Conservation (phyloP, 1,140 invertebrate genomes). For the Heterodera carotae region DNA sequence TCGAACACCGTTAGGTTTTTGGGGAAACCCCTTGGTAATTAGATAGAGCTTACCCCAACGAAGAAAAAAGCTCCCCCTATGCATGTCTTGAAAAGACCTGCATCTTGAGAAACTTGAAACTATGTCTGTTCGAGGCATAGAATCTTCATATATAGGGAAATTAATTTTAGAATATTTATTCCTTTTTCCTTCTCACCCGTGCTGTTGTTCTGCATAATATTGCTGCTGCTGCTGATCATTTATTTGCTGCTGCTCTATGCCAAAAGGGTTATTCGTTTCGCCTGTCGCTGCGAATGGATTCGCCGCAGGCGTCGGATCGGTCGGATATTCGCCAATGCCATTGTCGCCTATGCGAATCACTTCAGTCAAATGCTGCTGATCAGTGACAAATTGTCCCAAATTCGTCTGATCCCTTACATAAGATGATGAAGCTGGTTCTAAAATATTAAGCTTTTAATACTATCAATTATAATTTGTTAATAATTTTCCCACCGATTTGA, state of each 20-base stretch:
- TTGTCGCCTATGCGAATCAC: not conserved
- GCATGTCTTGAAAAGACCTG: no score
- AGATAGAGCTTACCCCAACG: no score
- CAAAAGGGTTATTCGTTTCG: not conserved
- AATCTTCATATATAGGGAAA: no score
- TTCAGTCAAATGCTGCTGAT: not conserved
- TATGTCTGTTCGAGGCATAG: no score
- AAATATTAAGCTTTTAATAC: no score
- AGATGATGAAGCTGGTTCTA: not conserved
- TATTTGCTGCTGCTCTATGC: not conserved
- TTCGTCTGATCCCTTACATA: not conserved
- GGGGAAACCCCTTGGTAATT: no score
- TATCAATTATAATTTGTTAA: no score
- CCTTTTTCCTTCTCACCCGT: not conserved
- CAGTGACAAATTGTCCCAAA: not conserved
- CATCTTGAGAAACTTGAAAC: no score
- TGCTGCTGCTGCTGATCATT: not conserved
- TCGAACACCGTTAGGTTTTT: no score
- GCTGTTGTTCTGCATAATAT: not conserved
- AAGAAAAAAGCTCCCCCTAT: no score
- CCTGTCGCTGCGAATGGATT: not conserved
- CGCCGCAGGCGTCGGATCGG: not conserved
- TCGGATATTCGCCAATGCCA: not conserved
- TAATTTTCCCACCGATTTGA: not conserved
- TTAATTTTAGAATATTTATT: no score